Conservation (phyloP, 2,888 invertebrate genomes). For the Octonoba sinensis region DNA sequence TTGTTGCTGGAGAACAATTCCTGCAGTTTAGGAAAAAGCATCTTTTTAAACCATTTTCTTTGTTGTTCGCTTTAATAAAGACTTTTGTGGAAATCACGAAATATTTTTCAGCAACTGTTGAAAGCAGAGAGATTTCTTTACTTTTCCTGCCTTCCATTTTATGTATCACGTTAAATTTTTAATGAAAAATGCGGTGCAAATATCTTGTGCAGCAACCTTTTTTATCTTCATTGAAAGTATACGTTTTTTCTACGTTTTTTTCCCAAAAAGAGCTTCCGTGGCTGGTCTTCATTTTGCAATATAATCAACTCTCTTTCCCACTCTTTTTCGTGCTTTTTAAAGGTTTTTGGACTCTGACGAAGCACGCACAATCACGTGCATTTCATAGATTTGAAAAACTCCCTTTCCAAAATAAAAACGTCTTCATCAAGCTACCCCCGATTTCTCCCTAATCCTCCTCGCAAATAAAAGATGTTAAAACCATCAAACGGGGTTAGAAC, state of each 20-base stretch:
- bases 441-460: slow-evolving; percentile 6
- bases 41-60: slow-evolving; percentile 57
- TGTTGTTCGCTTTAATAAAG: slow-evolving; percentile 61
- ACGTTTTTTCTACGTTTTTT: slow-evolving; percentile 29
- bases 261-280: slow-evolving; percentile 42
- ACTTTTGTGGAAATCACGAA: slow-evolving; percentile 58
- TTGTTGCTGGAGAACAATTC: slow-evolving; percentile 26
- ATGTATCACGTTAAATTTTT: slow-evolving; percentile 62
- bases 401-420: slow-evolving; percentile 46
- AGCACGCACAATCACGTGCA: slow-evolving; percentile 47
- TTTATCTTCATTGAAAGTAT: slow-evolving; percentile 44
- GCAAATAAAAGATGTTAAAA: slow-evolving; percentile 15
- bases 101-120: slow-evolving; percentile 58
- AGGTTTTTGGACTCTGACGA: slow-evolving; percentile 11
- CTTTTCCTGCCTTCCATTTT: slow-evolving; percentile 31
- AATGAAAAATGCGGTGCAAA: slow-evolving; percentile 61
- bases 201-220: slow-evolving; percentile 34
- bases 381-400: slow-evolving; percentile 49
- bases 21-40: slow-evolving; percentile 14
- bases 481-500: background rate
- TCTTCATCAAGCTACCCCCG: slow-evolving; percentile 47
- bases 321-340: slow-evolving; percentile 25
- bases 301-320: slow-evolving; percentile 46
- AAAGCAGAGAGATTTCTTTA: slow-evolving; percentile 31
- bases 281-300: slow-evolving; percentile 57